Evolutionary conservation across 2,888 invertebrate genomes (phyloP).

Genomic region (Hemistola chrysoprasaria): DNA sequence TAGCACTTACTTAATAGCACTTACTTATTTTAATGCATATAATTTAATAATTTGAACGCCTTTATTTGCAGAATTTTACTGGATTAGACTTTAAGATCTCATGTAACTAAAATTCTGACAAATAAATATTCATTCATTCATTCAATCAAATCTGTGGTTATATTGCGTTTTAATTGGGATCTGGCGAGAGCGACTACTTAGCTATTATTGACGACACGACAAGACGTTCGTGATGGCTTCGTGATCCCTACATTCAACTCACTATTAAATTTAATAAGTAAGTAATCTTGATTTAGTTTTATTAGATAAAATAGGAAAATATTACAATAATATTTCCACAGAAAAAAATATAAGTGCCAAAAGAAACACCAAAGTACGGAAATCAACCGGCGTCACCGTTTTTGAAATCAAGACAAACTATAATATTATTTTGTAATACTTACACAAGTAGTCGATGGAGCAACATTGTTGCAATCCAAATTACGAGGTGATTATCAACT

Average conservation of each 20-base stretch:
- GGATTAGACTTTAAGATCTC: too few species aligned
- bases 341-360: too few species aligned
- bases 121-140: too few species aligned
- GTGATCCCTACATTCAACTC: conserved; percentile 39
- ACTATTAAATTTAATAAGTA: conserved; percentile 27
- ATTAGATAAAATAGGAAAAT: too few species aligned
- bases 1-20: too few species aligned
- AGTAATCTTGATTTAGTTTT: too few species aligned
- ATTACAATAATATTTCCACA: too few species aligned
- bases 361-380: background rate
- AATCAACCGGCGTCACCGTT: background rate
- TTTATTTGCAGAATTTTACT: too few species aligned
- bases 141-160: conserved; percentile 8
- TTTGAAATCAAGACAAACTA: conserved; percentile 11
- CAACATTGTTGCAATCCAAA: conserved; percentile 45
- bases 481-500: conserved; percentile 52
- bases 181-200: conserved; percentile 43
- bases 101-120: too few species aligned
- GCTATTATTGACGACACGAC: conserved; percentile 38
- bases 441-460: conserved; percentile 24
- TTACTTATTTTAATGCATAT: too few species aligned
- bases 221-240: too few species aligned
- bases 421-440: conserved; percentile 12
- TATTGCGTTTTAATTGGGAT: conserved; percentile 59
- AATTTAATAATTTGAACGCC: too few species aligned